Evolutionary conservation across 2,797 vertebrate genomes (phyloP).

Genomic region (Potorous gilbertii): DNA sequence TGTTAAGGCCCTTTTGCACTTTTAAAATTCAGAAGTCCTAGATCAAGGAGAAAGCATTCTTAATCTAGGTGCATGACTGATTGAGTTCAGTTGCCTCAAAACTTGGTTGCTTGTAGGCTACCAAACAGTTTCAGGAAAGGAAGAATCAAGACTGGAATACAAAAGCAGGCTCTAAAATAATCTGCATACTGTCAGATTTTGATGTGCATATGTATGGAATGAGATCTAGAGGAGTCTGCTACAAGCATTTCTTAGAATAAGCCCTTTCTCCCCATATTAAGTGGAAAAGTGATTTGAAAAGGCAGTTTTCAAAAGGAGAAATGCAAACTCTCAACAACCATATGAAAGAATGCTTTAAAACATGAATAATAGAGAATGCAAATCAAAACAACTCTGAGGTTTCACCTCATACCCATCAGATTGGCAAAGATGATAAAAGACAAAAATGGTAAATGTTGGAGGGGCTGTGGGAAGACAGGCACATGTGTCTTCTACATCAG

Average conservation of each 20-base stretch:
- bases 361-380: neutral
- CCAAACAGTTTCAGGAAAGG: neutral
- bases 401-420: neutral
- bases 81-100: neutral
- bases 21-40: neutral
- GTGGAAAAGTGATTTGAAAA: neutral
- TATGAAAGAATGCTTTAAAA: neutral
- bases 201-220: neutral
- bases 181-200: neutral
- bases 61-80: neutral
- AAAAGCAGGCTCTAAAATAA: neutral
- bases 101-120: neutral
- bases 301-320: neutral
- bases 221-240: neutral
- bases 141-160: neutral
- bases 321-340: neutral
- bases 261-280: neutral
- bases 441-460: neutral
- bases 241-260: neutral
- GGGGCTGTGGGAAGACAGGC: neutral
- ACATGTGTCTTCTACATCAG: neutral
- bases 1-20: neutral
- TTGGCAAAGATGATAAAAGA: neutral
- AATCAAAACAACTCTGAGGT: neutral
- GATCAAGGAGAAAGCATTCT: neutral